Percentiles rank a stretch among this genome's conserved stretches.
Evolutionary conservation across 2,888 invertebrate species (phyloP).

Genomic region (Schizaphis graminum): DNA sequence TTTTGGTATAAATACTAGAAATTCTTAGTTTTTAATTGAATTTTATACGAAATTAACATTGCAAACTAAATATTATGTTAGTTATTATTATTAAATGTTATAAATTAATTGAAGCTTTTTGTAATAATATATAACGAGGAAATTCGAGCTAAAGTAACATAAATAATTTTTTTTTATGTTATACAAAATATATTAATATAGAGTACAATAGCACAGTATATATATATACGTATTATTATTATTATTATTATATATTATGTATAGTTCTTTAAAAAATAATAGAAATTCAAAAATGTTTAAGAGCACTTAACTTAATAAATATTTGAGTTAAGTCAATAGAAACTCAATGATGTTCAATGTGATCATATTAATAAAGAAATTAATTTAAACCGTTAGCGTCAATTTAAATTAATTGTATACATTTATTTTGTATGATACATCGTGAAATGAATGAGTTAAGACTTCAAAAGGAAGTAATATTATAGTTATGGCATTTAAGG

Average conservation of each 20-base stretch:
- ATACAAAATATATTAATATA: not conserved
- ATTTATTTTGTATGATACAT: not conserved
- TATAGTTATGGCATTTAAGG: not conserved
- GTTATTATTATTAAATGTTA: not conserved
- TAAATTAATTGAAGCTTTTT: not conserved
- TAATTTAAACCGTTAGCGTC: not conserved
- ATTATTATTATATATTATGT: too few relatives aligned
- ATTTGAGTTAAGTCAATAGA: not conserved
- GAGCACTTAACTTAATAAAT: not conserved
- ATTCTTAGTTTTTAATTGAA: not conserved
- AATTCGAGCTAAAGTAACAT: not conserved
- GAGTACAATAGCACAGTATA: not conserved
- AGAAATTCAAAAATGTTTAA: not conserved
- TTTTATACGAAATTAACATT: not conserved
- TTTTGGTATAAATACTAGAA: not conserved
- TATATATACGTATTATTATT: too few relatives aligned
- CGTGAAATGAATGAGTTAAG: not conserved
- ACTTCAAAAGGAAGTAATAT: not conserved
- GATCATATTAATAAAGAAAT: not conserved
- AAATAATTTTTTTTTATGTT: not conserved
- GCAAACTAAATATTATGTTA: not conserved
- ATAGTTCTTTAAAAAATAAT: not conserved
- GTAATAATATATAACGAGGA: not conserved
- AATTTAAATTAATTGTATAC: not conserved
- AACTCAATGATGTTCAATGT: not conserved